phyloP scores from a whole-genome alignment of 2,797 vertebrate genomes.

The Phrynocephalus forsythii region DNA sequence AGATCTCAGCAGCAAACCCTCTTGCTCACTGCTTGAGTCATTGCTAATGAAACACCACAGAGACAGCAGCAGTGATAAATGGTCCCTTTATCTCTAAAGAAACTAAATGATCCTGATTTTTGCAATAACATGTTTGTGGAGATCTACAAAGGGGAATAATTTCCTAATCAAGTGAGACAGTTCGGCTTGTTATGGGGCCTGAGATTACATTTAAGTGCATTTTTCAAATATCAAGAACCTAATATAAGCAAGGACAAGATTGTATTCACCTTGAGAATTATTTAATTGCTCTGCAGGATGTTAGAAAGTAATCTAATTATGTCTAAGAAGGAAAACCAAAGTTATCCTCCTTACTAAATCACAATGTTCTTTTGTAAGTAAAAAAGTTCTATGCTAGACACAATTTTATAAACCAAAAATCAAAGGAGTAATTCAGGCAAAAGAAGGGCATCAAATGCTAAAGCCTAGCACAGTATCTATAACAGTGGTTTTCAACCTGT shows the following conservation, averaged over 20 bases:
- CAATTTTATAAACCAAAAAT: neutral
- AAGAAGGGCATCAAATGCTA: neutral
- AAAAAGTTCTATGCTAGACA: neutral
- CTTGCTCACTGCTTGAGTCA: neutral
- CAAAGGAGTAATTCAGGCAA: neutral
- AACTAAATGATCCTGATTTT: neutral
- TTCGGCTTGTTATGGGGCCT: neutral
- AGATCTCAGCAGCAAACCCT: slow-evolving; percentile 19
- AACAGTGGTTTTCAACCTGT: neutral
- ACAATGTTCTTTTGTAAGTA: neutral
- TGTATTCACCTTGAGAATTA: neutral
- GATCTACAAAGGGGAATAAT: neutral
- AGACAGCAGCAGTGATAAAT: slow-evolving; percentile 5
- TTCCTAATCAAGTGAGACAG: neutral
- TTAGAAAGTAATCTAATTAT: neutral
- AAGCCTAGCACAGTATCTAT: neutral
- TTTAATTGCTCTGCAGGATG: neutral
- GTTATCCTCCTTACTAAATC: neutral
- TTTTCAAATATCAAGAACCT: neutral
- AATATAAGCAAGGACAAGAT: neutral
- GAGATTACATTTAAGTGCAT: neutral
- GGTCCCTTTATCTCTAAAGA: neutral
- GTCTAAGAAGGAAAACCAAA: neutral
- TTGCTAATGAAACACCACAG: slow-evolving; percentile 18
- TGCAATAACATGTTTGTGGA: slow-evolving; percentile 8